Evolutionary conservation across 2,113 vertebrate genomes (phyloP).

Genomic region (Vidua macroura): DNA sequence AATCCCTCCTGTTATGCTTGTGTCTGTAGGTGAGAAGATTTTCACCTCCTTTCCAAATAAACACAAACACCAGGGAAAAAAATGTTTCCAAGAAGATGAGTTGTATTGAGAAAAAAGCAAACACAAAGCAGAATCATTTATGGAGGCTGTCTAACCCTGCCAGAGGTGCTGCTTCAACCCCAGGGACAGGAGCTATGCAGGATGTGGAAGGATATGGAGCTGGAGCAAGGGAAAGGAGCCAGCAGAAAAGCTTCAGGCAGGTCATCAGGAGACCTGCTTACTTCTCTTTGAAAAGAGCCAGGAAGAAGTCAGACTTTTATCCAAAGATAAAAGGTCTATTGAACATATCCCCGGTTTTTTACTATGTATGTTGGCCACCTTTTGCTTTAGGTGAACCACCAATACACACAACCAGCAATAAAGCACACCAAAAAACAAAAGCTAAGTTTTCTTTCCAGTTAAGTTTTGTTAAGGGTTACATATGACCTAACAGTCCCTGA

Average conservation of each 20-base stretch:
- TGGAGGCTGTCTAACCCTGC: background rate
- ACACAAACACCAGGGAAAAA: background rate
- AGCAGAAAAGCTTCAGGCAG: background rate
- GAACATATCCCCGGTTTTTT: background rate
- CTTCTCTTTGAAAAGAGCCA: background rate
- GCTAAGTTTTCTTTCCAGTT: background rate
- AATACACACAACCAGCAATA: background rate
- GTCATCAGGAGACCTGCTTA: background rate
- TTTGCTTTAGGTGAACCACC: background rate
- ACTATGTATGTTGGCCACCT: background rate
- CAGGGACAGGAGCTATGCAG: background rate
- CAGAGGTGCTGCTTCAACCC: background rate
- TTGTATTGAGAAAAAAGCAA: background rate
- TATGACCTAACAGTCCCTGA: background rate
- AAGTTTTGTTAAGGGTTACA: background rate
- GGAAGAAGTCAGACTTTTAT: background rate
- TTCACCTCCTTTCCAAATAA: background rate
- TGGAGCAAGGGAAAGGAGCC: background rate
- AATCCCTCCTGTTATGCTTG: background rate
- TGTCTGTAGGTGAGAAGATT: background rate
- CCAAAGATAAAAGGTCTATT: background rate
- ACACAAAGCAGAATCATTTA: background rate
- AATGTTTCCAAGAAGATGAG: background rate
- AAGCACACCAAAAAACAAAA: background rate
- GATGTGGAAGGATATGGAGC: background rate